phyloP scores from a whole-genome alignment of 2,888 invertebrate species.

The Microctonus hyperodae region DNA sequence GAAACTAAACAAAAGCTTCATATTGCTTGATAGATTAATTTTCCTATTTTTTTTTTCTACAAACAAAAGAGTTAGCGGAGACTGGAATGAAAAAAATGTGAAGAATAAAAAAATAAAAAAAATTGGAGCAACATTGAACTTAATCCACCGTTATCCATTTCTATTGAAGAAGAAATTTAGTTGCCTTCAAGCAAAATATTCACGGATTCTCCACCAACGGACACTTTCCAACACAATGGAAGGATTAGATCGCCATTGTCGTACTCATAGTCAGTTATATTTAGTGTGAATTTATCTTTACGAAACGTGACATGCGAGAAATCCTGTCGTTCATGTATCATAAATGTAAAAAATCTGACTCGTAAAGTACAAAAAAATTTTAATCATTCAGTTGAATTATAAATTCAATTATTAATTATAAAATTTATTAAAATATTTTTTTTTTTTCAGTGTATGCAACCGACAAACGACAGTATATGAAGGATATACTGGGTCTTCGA shows the following conservation, averaged over 20 bases:
- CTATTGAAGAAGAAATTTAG: not conserved
- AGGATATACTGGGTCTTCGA: too few relatives aligned
- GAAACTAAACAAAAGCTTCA: not conserved
- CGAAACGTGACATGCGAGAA: conserved; percentile 36
- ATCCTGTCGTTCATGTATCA: conserved; percentile 34
- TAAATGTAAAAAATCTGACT: too few relatives aligned
- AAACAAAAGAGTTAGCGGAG: not conserved
- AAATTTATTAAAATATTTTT: too few relatives aligned
- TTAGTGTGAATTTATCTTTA: conserved; percentile 35
- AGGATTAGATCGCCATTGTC: conserved; percentile 39
- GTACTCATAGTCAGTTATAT: conserved; percentile 21
- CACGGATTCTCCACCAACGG: not conserved
- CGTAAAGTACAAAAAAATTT: too few relatives aligned
- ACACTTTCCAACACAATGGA: conserved; percentile 33
- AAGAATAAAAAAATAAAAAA: not conserved
- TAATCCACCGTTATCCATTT: not conserved
- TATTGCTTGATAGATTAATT: not conserved
- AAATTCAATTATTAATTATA: too few relatives aligned
- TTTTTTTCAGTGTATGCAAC: too few relatives aligned
- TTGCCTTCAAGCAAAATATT: conserved; percentile 25
- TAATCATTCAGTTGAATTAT: too few relatives aligned
- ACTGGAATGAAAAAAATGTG: not conserved
- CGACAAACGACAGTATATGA: too few relatives aligned
- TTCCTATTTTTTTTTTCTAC: not conserved
- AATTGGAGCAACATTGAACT: not conserved